Percentiles rank a stretch among this genome's conserved stretches.
Conservation (phyloP, 2,113 vertebrate species). For the Corydoras sp. region DNA sequence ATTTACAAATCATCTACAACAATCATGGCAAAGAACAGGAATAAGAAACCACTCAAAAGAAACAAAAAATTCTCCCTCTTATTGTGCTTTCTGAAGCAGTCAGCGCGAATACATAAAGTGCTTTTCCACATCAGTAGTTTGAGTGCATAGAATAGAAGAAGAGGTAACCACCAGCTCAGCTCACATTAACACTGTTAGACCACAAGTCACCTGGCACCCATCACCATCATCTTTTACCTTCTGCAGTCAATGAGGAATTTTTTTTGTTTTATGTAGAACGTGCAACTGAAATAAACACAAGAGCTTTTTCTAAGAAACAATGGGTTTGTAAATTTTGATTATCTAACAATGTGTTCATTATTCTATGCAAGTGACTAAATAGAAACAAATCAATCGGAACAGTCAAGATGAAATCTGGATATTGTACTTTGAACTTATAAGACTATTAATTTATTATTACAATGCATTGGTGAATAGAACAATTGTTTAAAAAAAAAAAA, state of each 20-base stretch:
- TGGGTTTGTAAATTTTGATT: too few species aligned
- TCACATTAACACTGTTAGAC: constrained; percentile 3
- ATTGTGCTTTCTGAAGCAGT: constrained; percentile 49
- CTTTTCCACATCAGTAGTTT: constrained; percentile 63
- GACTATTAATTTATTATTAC: too few species aligned
- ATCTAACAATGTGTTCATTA: too few species aligned
- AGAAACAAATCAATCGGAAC: too few species aligned
- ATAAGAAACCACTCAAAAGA: constrained; percentile 9
- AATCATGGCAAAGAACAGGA: constrained; percentile 45
- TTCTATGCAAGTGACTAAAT: too few species aligned
- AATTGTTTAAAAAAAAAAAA: neutral
- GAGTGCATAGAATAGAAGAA: constrained; percentile 53
- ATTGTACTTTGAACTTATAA: too few species aligned
- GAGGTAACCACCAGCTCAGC: neutral
- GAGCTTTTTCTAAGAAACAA: too few species aligned
- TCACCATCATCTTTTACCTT: neutral
- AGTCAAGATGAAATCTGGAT: too few species aligned
- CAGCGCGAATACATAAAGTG: constrained; percentile 59
- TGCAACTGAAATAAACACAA: too few species aligned
- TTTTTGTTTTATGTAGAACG: too few species aligned
- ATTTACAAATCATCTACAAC: constrained; percentile 59
- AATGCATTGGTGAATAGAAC: too few species aligned
- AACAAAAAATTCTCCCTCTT: constrained; percentile 13
- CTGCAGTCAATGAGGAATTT: too few species aligned
- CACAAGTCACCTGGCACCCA: neutral